A percentile compares a stretch with the other conserved stretches of the same genome.
phyloP scores from a whole-genome alignment of 2,888 invertebrate species.

The Ypsolopha scabrella region DNA sequence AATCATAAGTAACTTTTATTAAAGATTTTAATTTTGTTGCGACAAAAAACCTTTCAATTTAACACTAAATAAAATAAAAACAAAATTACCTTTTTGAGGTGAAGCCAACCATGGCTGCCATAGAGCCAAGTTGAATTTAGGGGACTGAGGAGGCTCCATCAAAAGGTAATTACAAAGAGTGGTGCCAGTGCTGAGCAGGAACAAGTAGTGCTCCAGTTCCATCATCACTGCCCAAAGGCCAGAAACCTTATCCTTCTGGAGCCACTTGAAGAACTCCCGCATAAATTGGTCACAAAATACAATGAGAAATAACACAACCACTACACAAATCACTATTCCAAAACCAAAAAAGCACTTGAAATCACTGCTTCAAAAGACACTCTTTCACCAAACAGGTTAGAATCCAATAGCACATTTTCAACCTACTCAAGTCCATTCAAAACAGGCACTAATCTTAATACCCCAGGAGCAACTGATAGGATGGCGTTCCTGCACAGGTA shows the following conservation, averaged over 20 bases:
- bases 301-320: neutral
- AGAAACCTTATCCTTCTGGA: slow-evolving; percentile 9
- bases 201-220: slow-evolving; percentile 59
- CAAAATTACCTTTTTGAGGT: slow-evolving; percentile 44
- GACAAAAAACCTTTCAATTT: too few species aligned
- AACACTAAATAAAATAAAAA: too few species aligned
- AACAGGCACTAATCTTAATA: neutral
- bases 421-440: neutral
- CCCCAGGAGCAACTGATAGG: neutral
- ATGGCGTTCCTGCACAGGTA: slow-evolving; percentile 64
- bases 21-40: too few species aligned
- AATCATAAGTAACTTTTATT: too few species aligned
- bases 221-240: slow-evolving; percentile 45
- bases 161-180: slow-evolving; percentile 41
- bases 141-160: slow-evolving; percentile 65
- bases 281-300: neutral
- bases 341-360: neutral
- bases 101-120: slow-evolving; percentile 65
- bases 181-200: slow-evolving; percentile 47
- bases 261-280: neutral
- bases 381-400: neutral
- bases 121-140: slow-evolving; percentile 59
- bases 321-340: neutral
- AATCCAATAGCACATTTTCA: neutral
- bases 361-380: neutral